Evolutionary conservation across 2,888 invertebrate species (phyloP).

Genomic region (Cremastobaeus sp.): DNA sequence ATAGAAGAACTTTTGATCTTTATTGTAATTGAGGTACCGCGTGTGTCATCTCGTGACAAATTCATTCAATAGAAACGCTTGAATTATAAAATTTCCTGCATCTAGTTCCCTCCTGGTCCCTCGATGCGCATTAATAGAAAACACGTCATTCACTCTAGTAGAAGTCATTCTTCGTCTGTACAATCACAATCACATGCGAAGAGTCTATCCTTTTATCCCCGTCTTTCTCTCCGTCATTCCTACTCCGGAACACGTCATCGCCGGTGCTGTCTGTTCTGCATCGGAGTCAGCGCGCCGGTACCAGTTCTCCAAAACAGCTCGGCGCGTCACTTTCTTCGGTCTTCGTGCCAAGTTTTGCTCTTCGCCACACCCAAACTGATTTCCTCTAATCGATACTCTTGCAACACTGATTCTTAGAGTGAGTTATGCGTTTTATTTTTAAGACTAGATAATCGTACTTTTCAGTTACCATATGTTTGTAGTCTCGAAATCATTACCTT

Average conservation of each 20-base stretch:
- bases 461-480: too few relatives aligned
- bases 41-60: conserved; percentile 1
- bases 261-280: conserved; percentile 35
- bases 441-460: too few relatives aligned
- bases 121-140: conserved; percentile 42
- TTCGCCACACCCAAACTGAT: conserved; percentile 51
- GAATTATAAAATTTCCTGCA: conserved; percentile 27
- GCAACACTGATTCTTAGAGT: conserved; percentile 6
- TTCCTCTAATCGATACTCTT: conserved; percentile 38
- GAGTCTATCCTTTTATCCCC: conserved; percentile 1
- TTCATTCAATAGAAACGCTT: conserved; percentile 13
- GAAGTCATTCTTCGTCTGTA: conserved; percentile 40
- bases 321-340: conserved; percentile 39
- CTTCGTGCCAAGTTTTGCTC: conserved; percentile 39
- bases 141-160: conserved; percentile 41
- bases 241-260: conserved; percentile 39
- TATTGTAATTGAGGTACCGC: conserved; percentile 1
- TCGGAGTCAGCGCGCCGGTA: conserved; percentile 39
- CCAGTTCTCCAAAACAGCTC: conserved; percentile 49
- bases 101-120: not conserved
- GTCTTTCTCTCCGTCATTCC: conserved; percentile 22
- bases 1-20: too few relatives aligned
- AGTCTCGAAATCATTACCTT: too few relatives aligned
- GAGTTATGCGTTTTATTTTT: conserved; percentile 7
- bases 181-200: conserved; percentile 2